phyloP scores from a whole-genome alignment of 1,140 invertebrate species.

The Pentalonia nigronervosa region DNA sequence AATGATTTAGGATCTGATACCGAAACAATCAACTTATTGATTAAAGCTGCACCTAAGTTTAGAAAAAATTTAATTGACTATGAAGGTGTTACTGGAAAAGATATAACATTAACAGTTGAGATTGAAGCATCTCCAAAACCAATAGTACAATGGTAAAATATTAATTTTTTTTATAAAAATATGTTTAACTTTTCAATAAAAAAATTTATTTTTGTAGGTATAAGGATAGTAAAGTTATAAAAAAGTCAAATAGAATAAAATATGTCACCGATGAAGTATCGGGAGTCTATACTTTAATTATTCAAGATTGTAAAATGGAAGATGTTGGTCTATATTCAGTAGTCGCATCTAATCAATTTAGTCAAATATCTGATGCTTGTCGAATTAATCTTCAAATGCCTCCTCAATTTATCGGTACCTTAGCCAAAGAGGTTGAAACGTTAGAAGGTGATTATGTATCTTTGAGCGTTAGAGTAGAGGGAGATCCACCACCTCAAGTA shows the following conservation, averaged over 20 bases:
- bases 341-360: conserved; percentile 87
- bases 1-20: conserved; percentile 89
- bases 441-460: conserved; percentile 82
- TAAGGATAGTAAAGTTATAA: conserved; percentile 81
- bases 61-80: conserved; percentile 72
- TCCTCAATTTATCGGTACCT: conserved; percentile 75
- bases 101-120: conserved; percentile 76
- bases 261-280: conserved; percentile 72
- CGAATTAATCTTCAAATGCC: conserved; percentile 80
- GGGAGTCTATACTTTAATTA: conserved; percentile 76
- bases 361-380: conserved; percentile 86
- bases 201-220: conserved; percentile 65
- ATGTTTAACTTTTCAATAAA: background rate
- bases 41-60: conserved; percentile 85
- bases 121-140: conserved; percentile 86
- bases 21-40: conserved; percentile 76
- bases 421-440: conserved; percentile 73
- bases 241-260: conserved; percentile 73
- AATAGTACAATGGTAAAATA: conserved; percentile 74
- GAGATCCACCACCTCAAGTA: conserved; percentile 81
- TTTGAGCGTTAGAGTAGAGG: conserved; percentile 82
- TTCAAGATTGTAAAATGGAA: conserved; percentile 81
- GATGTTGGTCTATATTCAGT: conserved; percentile 94
- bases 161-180: background rate
- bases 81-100: conserved; percentile 74